Conservation (phyloP, 2,113 vertebrate genomes). For the Microtus oregoni region DNA sequence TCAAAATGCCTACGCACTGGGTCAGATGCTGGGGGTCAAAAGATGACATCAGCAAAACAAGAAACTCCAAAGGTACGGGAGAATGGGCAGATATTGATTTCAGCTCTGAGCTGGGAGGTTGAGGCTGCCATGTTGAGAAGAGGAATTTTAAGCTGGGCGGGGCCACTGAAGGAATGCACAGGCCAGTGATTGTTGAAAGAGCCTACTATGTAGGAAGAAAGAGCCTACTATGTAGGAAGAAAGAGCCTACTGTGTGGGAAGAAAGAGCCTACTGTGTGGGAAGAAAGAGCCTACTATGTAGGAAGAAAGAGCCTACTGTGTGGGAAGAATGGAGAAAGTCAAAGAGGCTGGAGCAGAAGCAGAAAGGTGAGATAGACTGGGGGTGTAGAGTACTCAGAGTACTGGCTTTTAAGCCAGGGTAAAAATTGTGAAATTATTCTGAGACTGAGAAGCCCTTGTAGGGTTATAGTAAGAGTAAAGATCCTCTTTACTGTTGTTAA, state of each 20-base stretch:
- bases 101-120: neutral
- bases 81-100: neutral
- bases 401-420: neutral
- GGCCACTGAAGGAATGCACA: neutral
- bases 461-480: neutral
- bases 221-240: neutral
- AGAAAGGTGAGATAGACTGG: neutral
- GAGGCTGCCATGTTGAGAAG: neutral
- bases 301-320: no score
- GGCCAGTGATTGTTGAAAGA: neutral
- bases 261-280: neutral
- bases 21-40: neutral
- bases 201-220: neutral
- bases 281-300: no score
- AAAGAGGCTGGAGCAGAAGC: neutral
- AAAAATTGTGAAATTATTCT: neutral
- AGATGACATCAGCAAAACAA: neutral
- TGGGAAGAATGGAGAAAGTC: neutral
- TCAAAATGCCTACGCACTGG: neutral
- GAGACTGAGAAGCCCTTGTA: neutral
- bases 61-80: neutral
- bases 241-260: neutral
- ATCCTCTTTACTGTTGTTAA: neutral
- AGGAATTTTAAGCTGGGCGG: no score
- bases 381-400: no score